Evolutionary conservation across 2,113 vertebrate species (phyloP).

Genomic region (Phasianus colchicus): DNA sequence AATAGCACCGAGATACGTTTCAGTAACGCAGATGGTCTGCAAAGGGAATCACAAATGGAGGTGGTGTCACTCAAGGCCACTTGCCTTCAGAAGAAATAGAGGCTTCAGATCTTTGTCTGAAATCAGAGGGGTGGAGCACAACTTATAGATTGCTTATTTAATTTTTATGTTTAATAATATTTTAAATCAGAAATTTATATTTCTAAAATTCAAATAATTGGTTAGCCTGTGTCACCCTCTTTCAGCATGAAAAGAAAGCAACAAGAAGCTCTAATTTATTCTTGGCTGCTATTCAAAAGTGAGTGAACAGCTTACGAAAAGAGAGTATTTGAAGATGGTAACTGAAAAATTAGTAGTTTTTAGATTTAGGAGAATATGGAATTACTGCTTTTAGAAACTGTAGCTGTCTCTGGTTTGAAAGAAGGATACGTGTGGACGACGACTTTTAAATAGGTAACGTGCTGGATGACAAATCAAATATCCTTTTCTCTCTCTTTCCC

Average conservation of each 20-base stretch:
- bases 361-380: not conserved
- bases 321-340: not conserved
- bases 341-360: not conserved
- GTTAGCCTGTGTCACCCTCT: not conserved
- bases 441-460: not conserved
- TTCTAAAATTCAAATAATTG: not conserved
- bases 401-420: not conserved
- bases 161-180: not conserved
- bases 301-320: not conserved
- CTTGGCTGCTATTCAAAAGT: not conserved
- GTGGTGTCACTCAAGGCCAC: not conserved
- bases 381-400: not conserved
- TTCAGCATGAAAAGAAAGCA: not conserved
- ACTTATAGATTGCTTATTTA: not conserved
- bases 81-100: not conserved
- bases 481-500: not conserved
- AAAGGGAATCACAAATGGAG: not conserved
- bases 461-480: not conserved
- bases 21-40: not conserved
- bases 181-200: not conserved
- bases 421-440: not conserved
- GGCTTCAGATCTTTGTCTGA: not conserved
- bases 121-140: not conserved
- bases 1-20: not conserved
- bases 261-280: not conserved